phyloP scores from a whole-genome alignment of 2,113 vertebrate species.

The Dryoscopus gambensis region DNA sequence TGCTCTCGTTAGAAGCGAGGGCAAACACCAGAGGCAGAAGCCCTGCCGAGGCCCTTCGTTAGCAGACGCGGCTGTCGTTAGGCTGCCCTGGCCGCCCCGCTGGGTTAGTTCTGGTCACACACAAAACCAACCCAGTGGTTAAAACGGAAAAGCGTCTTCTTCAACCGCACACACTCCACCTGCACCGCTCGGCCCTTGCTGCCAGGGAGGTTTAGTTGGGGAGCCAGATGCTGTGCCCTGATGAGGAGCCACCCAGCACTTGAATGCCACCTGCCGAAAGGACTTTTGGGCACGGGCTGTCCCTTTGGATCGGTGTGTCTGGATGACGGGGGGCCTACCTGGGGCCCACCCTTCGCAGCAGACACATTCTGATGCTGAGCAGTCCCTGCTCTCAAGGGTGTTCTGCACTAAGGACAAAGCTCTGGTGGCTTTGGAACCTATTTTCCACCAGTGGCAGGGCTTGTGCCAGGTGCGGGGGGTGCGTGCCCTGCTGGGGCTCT shows the following conservation, averaged over 20 bases:
- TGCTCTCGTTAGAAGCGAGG: background rate
- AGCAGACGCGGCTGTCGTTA: background rate
- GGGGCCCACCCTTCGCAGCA: background rate
- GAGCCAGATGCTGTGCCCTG: background rate
- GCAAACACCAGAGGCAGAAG: background rate
- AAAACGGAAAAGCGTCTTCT: constrained; percentile 8
- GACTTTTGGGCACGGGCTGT: fast-evolving
- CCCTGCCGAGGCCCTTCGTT: background rate
- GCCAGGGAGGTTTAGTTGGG: background rate
- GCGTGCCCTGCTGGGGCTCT: background rate
- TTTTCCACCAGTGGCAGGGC: background rate
- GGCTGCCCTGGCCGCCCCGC: background rate
- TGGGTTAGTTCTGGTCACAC: constrained; percentile 68
- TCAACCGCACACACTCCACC: background rate
- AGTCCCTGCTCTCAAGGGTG: fast-evolving
- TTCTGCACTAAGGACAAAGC: background rate
- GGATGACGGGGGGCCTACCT: background rate
- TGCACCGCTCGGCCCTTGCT: background rate
- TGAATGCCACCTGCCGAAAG: background rate
- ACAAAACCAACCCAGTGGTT: constrained; percentile 60
- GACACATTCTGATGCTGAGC: background rate
- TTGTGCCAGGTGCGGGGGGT: background rate
- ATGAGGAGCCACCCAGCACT: background rate
- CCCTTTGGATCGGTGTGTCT: background rate
- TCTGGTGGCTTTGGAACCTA: background rate